Evolutionary conservation across 64 coral and sea anemone genomes (phyloP), one percentile per base, ranked within the genome.

Genomic region (Dendrophyllia cribrosa): DNA sequence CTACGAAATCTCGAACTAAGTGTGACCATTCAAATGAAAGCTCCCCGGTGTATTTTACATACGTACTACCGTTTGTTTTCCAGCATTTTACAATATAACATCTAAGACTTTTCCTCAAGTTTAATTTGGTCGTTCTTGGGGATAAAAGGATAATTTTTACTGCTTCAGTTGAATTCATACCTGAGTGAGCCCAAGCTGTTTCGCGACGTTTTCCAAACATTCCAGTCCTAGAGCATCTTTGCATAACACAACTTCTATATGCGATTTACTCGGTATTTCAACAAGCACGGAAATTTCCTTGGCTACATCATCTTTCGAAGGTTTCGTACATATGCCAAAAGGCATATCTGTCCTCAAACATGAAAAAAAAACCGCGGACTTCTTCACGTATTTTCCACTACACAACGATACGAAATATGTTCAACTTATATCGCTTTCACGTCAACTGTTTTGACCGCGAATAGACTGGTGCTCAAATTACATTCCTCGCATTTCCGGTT

Each of bases 261-360:
- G 50, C 19, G 80, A 66, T 66, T 83, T 66, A 60, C 19, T 44
- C 6, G 80, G 80, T 83, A 50, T 66, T 83, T 83, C 80, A 16
- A 83, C 80, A 66, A 66, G 59, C 19, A 62, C 17, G 46, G 19
- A 51, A 51, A 83, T 65, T 66, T 83, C 60, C 60, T 67, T 83
- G 17, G 19, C 45, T 66, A 66, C 49, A 21, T 83, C 59, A 67
- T 83, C 80, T 83, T 83, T 83, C 46, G 62, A 83, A 51, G 80
- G 80, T 83, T 67, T 83, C 20, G 60, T 16, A 62, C 80, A 83
- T 83, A 83, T 83, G 80, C 80, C 80, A 83, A 83, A 83, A 47
- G 80, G 80, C 80, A 83, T 83, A 83, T 65, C 80, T 83, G 63
- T 83, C 80, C 9, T 45, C 17, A 46, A 67, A 46, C 80, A 83